These are phyloP conservation scores for Nomada ruficornis DNA, from an alignment of 2,888 invertebrate species.

Conservation along the genomic window DNA sequence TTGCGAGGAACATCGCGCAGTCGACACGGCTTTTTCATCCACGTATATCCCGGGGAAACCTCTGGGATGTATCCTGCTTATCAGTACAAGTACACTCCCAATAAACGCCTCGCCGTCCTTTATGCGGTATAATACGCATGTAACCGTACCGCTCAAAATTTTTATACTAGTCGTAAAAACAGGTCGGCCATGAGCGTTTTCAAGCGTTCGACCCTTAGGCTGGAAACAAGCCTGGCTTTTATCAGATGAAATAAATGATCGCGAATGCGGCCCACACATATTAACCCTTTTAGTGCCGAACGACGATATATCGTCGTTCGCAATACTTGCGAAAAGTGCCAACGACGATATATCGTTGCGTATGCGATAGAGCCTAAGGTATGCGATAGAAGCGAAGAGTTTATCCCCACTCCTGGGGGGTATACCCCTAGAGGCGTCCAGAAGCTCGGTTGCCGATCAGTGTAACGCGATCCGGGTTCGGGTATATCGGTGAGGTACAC, in stretches of 20 bases:
- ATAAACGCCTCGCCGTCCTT: slow-evolving; percentile 35
- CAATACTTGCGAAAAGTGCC: too few species aligned
- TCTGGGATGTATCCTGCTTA: slow-evolving; percentile 33
- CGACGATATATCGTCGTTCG: too few species aligned
- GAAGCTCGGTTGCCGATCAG: too few species aligned
- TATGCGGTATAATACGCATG: slow-evolving; percentile 11
- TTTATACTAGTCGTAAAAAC: slow-evolving; percentile 40
- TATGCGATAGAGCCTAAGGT: too few species aligned
- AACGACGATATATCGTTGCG: too few species aligned
- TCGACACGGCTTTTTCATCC: slow-evolving; percentile 44
- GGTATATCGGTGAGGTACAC: too few species aligned
- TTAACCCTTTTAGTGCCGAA: too few species aligned
- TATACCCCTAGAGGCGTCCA: too few species aligned
- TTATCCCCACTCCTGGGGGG: too few species aligned
- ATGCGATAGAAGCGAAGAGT: too few species aligned
- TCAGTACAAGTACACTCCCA: slow-evolving; percentile 36
- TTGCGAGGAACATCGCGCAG: slow-evolving; percentile 53
- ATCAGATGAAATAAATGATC: neutral
- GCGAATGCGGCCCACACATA: neutral
- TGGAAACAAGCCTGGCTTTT: slow-evolving; percentile 5
- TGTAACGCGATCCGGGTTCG: too few species aligned
- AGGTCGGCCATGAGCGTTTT: slow-evolving; percentile 35
- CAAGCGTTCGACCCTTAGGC: slow-evolving; percentile 18
- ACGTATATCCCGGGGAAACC: slow-evolving; percentile 30
- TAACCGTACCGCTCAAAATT: slow-evolving; percentile 28